Evolutionary conservation across 1,140 invertebrate genomes (phyloP).

Genomic region (Temnothorax curvispinosus): DNA sequence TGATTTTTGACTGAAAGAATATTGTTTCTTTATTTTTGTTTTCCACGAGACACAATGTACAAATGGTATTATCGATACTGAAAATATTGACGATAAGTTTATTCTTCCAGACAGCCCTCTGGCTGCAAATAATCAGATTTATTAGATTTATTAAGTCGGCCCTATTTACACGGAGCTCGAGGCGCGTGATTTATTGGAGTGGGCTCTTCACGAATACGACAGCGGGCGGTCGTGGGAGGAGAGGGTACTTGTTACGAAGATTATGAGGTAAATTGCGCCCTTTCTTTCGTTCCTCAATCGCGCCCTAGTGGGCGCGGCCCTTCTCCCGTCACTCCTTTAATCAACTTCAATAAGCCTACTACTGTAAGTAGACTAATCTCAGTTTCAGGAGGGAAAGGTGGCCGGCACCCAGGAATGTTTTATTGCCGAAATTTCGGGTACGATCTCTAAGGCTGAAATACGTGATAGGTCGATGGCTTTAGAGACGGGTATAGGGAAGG

Average conservation of each 20-base stretch:
- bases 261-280: conserved; percentile 72
- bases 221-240: conserved; percentile 22
- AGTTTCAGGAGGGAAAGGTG: not conserved
- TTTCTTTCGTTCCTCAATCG: conserved; percentile 49
- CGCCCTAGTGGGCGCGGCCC: not conserved
- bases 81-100: conserved; percentile 72
- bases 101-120: conserved; percentile 59
- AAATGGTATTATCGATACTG: conserved; percentile 49
- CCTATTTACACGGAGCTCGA: conserved; percentile 75
- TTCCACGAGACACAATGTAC: conserved; percentile 41
- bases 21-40: not conserved
- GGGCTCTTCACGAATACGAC: conserved; percentile 63
- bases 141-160: conserved; percentile 80
- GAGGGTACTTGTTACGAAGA: conserved; percentile 74
- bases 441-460: conserved; percentile 12
- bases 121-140: conserved; percentile 77
- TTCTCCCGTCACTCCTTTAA: conserved; percentile 46
- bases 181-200: conserved; percentile 78
- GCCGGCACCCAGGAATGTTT: not conserved
- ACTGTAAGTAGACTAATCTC: conserved; percentile 69
- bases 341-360: conserved; percentile 75
- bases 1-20: not conserved
- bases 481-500: not conserved
- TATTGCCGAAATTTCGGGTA: conserved; percentile 42
- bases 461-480: not conserved